phyloP scores from a whole-genome alignment of 1,140 invertebrate genomes.

The Augochlora pura region DNA sequence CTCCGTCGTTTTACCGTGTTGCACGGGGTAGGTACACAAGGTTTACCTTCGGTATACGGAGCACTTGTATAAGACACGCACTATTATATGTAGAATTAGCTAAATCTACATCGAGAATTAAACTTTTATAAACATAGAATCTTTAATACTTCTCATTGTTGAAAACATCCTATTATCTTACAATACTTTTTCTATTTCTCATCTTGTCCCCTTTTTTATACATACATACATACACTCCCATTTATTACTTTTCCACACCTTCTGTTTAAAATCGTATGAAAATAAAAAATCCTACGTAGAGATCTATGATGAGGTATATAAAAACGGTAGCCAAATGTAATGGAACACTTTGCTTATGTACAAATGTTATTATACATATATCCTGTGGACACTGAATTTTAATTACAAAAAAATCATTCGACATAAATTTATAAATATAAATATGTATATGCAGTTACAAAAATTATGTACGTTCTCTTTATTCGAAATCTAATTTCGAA shows the following conservation, averaged over 20 bases:
- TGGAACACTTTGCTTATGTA: conserved; percentile 45
- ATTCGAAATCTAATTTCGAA: neutral
- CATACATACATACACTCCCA: neutral
- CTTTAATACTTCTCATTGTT: conserved; percentile 47
- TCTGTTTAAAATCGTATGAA: conserved; percentile 50
- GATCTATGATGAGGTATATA: conserved; percentile 60
- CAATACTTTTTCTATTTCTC: conserved; percentile 24
- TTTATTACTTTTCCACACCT: neutral
- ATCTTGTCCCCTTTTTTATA: neutral
- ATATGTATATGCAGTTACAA: conserved; percentile 5
- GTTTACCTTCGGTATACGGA: too few relatives aligned
- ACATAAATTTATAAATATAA: conserved; percentile 28
- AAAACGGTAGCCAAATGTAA: conserved; percentile 48
- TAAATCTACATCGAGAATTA: neutral
- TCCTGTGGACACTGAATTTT: conserved; percentile 17
- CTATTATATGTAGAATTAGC: neutral
- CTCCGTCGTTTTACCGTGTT: too few relatives aligned
- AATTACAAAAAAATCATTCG: neutral
- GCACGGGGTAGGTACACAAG: too few relatives aligned
- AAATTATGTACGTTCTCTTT: neutral
- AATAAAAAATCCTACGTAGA: conserved; percentile 68
- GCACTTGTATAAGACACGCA: neutral
- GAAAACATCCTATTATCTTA: conserved; percentile 53
- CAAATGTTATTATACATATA: conserved; percentile 27
- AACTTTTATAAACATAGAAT: too few relatives aligned